Base-by-base conservation (phyloP, 2,113 vertebrate species). In the Motacilla tschutschensis region DNA sequence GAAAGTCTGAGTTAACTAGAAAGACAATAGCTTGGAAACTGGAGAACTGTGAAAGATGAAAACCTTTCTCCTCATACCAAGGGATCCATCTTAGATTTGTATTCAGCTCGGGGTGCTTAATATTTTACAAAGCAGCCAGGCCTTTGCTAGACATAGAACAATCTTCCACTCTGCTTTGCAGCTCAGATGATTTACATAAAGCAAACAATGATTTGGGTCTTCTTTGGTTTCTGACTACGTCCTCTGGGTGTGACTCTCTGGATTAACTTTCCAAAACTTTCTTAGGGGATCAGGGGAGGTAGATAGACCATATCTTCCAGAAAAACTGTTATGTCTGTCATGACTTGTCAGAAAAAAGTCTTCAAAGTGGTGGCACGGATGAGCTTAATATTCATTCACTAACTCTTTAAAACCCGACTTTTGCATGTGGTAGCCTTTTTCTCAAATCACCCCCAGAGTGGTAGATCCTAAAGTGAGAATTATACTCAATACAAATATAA, bases 391-490 rank as follows among this genome's bases (percentile, higher is more conserved):
- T 1, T 8, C 2, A 26, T 28, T 16, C 14, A 21, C 26, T 64
- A 64, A 41, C 17, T 44, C 38, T 60, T n/a, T 38, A 59, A 91
- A 80, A 9, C 1, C 0, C 25, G 9, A 16, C 4, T 40, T 79
- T 79, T 69, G 8, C 35, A 53, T 5, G 17, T 20, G 25, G n/a
- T 26, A 60, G 25, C 5, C 8, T 75, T 79, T 76, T 79, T 53
- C 43, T 54, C 46, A 65, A n/a, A 47, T 54, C 6, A 43, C 8
- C 4, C 19, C 22, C 19, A 10, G 47, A 67, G 14, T 0, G 0
- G 28, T 20, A 17, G 60, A 44, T 63, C 7, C 48, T 57, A 15
- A 75, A 84, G 25, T 17, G 31, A 64, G 13, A 59, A 40, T 41
- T 76, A 40, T 67, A 53, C n/a, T 47, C 18, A 44, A 11, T 25